These are phyloP conservation scores for Phengaris alcon DNA, from an alignment of 2,888 invertebrate species.

Conservation along the genomic window DNA sequence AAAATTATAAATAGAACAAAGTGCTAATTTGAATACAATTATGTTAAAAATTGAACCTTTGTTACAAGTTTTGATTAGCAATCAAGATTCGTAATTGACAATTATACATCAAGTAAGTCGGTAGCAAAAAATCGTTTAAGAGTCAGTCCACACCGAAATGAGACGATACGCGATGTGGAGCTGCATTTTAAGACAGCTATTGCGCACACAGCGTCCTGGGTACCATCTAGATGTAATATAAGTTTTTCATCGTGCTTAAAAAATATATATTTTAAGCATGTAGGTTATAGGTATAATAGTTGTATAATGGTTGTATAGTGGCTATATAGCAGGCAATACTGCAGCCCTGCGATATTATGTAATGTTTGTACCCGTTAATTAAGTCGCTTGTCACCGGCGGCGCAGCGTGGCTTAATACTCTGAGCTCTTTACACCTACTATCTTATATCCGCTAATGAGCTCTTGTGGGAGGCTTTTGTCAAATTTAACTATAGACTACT, in stretches of 20 bases:
- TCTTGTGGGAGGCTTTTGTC: constrained; percentile 53
- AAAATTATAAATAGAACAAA: not conserved
- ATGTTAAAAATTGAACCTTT: constrained; percentile 8
- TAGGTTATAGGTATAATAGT: not conserved
- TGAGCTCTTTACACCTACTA: constrained; percentile 65
- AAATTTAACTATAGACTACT: constrained; percentile 57
- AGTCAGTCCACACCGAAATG: no score
- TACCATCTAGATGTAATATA: no score
- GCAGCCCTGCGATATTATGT: constrained; percentile 30
- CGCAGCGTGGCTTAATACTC: constrained; percentile 63
- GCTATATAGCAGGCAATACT: not conserved
- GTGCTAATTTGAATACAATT: not conserved
- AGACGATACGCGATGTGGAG: no score
- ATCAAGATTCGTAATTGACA: constrained; percentile 1
- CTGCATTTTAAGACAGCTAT: no score
- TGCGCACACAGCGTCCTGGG: no score
- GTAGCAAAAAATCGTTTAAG: not conserved
- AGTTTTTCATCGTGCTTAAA: no score
- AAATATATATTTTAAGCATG: no score
- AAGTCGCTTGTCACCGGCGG: constrained; percentile 65
- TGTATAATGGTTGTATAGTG: not conserved
- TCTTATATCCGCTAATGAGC: constrained; percentile 60
- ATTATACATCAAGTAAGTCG: not conserved
- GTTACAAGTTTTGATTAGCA: not conserved
- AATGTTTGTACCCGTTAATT: constrained; percentile 59